phyloP scores from a whole-genome alignment of 2,797 vertebrate species.

The Anguilla pacifica region DNA sequence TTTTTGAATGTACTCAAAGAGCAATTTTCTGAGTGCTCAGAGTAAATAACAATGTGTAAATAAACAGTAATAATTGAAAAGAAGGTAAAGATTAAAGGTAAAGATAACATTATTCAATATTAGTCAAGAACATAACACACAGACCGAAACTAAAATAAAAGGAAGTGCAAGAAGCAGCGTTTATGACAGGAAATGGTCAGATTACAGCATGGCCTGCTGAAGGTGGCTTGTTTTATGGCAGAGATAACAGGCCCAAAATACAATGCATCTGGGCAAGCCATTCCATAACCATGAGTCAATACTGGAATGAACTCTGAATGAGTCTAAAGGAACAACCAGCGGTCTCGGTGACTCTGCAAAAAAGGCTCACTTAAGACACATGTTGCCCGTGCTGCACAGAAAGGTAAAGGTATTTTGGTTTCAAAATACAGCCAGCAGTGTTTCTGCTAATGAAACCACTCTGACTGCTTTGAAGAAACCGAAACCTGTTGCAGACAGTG shows the following conservation, averaged over 20 bases:
- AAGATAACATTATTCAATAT: neutral
- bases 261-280: neutral
- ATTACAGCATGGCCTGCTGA: neutral
- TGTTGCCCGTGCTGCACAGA: neutral
- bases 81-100: neutral
- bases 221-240: neutral
- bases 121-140: neutral
- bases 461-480: neutral
- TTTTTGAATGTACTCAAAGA: neutral
- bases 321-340: neutral
- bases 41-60: neutral
- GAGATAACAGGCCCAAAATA: neutral
- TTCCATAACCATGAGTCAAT: neutral
- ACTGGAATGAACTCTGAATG: neutral
- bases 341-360: neutral
- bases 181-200: neutral
- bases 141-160: neutral
- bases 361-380: neutral
- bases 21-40: neutral
- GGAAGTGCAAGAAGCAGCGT: neutral
- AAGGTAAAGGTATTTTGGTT: conserved; percentile 14
- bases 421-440: neutral
- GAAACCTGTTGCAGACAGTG: neutral
- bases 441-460: neutral
- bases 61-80: neutral